Conservation (phyloP, 2,888 invertebrate species). For the Aethes cnicana region DNA sequence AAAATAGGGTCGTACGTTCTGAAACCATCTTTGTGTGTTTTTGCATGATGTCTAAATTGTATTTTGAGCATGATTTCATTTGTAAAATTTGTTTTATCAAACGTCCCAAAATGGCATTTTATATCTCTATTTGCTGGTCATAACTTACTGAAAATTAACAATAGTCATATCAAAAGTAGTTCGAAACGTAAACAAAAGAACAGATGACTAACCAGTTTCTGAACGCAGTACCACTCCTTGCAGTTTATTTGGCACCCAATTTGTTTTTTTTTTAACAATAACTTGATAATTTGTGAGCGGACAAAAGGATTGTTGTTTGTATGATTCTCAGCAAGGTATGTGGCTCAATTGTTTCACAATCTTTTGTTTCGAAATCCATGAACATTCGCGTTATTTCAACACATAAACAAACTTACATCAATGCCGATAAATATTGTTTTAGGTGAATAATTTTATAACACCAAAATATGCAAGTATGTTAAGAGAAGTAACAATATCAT, state of each 20-base stretch:
- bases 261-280: neutral
- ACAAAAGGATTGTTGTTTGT: neutral
- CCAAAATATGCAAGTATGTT: too few species aligned
- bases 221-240: conserved; percentile 49
- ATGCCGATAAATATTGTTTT: too few species aligned
- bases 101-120: too few species aligned
- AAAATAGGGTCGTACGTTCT: conserved; percentile 25
- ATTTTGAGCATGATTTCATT: neutral
- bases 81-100: too few species aligned
- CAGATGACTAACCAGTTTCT: conserved; percentile 33
- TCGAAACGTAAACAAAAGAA: conserved; percentile 7
- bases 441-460: too few species aligned
- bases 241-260: conserved; percentile 39
- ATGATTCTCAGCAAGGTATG: conserved; percentile 9
- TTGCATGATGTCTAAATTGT: neutral
- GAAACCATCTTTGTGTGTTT: conserved; percentile 1
- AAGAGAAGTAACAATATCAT: too few species aligned
- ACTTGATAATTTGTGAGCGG: conserved; percentile 1
- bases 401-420: neutral
- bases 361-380: conserved; percentile 11
- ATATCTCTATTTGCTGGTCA: too few species aligned
- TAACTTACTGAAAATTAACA: neutral
- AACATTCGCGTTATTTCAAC: neutral
- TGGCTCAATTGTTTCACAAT: conserved; percentile 13
- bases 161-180: neutral